Conservation (phyloP, 2,113 vertebrate species). For the Dicrurus megarhynchus region DNA sequence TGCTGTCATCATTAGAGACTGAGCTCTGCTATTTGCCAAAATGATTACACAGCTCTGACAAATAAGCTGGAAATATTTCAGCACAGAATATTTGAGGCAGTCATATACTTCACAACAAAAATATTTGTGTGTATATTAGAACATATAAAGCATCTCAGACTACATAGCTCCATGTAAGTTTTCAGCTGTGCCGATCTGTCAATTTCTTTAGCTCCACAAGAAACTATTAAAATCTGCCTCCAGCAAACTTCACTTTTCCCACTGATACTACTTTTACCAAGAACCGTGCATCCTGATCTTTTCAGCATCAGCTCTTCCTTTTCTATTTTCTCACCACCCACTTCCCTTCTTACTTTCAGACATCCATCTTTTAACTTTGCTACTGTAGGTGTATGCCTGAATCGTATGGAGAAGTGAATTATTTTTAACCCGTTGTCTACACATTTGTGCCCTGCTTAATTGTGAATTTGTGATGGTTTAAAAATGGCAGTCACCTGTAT, state of each 20-base stretch:
- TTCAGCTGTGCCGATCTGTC: neutral
- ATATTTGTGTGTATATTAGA: conserved; percentile 17
- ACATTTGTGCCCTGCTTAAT: neutral
- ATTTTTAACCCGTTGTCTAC: neutral
- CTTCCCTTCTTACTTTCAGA: neutral
- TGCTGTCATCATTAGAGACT: conserved; percentile 49
- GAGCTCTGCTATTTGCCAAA: conserved; percentile 44
- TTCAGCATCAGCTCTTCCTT: neutral
- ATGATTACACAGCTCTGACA: conserved; percentile 37
- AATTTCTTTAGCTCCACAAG: neutral
- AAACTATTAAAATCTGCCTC: neutral
- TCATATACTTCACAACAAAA: conserved; percentile 1
- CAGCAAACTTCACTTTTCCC: neutral
- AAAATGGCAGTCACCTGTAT: neutral
- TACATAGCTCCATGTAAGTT: neutral
- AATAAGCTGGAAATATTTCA: conserved; percentile 30
- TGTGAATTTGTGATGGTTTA: neutral
- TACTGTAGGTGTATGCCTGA: neutral
- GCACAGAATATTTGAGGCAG: neutral
- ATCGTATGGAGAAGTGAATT: neutral
- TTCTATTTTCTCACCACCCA: conserved; percentile 26
- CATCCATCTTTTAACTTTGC: neutral
- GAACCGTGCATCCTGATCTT: neutral
- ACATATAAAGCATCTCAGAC: neutral
- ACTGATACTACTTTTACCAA: neutral